A percentile compares a stretch with the other conserved stretches of the same genome.
phyloP scores from a whole-genome alignment of 92 coral and sea anemone genomes.

The Paragorgia papillata region DNA sequence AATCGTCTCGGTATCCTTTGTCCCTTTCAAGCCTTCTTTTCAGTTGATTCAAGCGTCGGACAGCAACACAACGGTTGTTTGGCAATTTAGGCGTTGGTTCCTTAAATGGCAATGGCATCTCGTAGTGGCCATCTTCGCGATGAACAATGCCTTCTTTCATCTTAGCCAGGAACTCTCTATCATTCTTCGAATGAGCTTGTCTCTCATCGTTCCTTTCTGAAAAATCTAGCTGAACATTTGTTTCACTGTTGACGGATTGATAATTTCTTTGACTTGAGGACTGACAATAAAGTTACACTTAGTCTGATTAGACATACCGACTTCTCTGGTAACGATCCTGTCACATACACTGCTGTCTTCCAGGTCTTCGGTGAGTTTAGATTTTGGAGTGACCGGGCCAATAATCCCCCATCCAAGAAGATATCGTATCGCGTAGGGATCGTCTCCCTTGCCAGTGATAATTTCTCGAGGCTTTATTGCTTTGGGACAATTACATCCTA shows the following conservation, averaged over 20 bases:
- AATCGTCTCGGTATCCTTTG: background rate
- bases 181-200: slow-evolving; percentile 34
- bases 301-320: background rate
- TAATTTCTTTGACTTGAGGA: slow-evolving; percentile 12
- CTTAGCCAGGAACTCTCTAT: slow-evolving; percentile 22
- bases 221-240: slow-evolving; percentile 30
- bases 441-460: slow-evolving; percentile 52
- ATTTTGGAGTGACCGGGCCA: slow-evolving; percentile 38
- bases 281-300: slow-evolving; percentile 28
- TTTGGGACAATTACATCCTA: slow-evolving; percentile 49
- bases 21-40: slow-evolving; percentile 5
- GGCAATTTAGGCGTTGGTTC: background rate
- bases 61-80: slow-evolving; percentile 4
- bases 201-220: background rate
- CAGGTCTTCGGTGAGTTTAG: background rate
- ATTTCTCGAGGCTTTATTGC: slow-evolving; percentile 61
- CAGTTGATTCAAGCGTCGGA: background rate
- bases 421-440: slow-evolving; percentile 51
- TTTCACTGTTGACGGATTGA: background rate
- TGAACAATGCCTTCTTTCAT: slow-evolving; percentile 27
- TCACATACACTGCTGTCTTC: slow-evolving; percentile 19
- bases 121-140: slow-evolving; percentile 37
- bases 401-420: slow-evolving; percentile 57
- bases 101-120: slow-evolving; percentile 45
- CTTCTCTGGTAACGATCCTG: slow-evolving; percentile 45